Base-by-base conservation (phyloP, 2,888 invertebrate genomes). In the Oscheius sp. region DNA sequence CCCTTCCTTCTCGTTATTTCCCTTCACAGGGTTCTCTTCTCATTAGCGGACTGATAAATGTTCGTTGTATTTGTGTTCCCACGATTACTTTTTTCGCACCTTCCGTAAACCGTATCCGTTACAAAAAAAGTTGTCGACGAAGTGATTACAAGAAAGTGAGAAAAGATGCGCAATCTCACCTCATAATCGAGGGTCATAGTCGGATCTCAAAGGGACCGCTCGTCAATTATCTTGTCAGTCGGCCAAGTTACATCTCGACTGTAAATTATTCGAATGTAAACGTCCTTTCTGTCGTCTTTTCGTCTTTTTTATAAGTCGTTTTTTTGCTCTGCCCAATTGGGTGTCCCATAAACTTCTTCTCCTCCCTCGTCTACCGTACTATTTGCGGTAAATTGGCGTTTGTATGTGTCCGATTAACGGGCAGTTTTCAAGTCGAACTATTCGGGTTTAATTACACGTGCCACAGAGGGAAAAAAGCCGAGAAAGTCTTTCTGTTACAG, bases 391-490 rank as follows among this genome's bases (percentile, higher is more conserved):
- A 59, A 59, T 59, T 59, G 59, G 44, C 44, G 59, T 41, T 17
- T 22, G 2, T 28, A 9, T 12, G 33, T 32, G 28, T 17, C 41
- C 59, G 59, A 22, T 59, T 59, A 59, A 44, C 59, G 54, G 59
- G 30, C 28, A 59, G 28, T 59, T 59, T 54, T 44, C 26, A 41
- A 59, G 44, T 59, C 57, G 26, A 54, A 32, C 32, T 44, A 59
- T 59, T 59, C 59, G 59, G 9, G 41, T 59, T 59, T 59, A 59
- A 59, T 59, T 41, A 44, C 28, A 59, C 59, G 59, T 59, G 57
- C n/a, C 14, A 41, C 50, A 22, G 22, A 4, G 22, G 22, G 47
- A 22, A 54, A 54, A 54, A 54, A 54, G 20, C 2, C 2, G 20
- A 24, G 12, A 22, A 20, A 22, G 8, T 47, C 20, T 47, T 47